phyloP scores from a whole-genome alignment of 2,113 vertebrate species.

The Ictalurus punctatus region DNA sequence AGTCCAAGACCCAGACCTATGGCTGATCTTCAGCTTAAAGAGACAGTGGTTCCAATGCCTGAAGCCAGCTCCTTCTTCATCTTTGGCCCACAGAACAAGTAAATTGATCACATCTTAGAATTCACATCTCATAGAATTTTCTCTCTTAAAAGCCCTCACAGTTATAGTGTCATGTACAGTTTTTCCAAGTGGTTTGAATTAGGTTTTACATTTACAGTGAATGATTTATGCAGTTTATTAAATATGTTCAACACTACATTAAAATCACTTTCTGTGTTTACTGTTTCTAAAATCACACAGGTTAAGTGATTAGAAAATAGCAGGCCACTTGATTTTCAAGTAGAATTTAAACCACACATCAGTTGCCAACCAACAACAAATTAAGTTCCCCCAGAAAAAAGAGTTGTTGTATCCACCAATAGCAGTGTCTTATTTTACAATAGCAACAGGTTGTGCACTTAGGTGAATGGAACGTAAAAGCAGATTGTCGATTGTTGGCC shows the following conservation, averaged over 20 bases:
- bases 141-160: not conserved
- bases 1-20: conserved; percentile 92
- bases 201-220: not conserved
- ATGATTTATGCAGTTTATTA: not conserved
- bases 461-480: not conserved
- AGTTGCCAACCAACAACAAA: not conserved
- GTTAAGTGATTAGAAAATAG: not conserved
- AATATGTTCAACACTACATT: not conserved
- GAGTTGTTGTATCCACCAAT: not conserved
- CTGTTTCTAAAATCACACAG: not conserved
- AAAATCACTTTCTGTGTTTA: not conserved
- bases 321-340: not conserved
- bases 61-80: conserved; percentile 96
- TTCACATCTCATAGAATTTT: not conserved
- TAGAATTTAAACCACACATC: not conserved
- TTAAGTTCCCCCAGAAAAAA: not conserved
- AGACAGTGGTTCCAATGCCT: conserved; percentile 94
- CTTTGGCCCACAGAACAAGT: conserved; percentile 97
- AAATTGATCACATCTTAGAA: conserved; percentile 48
- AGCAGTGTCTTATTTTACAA: not conserved
- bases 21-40: conserved; percentile 94
- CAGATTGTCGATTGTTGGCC: not conserved
- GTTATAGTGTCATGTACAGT: not conserved
- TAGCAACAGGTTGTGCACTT: not conserved
- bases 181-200: not conserved